phyloP scores from a whole-genome alignment of 1,140 invertebrate species.

The Olivierus martensii region DNA sequence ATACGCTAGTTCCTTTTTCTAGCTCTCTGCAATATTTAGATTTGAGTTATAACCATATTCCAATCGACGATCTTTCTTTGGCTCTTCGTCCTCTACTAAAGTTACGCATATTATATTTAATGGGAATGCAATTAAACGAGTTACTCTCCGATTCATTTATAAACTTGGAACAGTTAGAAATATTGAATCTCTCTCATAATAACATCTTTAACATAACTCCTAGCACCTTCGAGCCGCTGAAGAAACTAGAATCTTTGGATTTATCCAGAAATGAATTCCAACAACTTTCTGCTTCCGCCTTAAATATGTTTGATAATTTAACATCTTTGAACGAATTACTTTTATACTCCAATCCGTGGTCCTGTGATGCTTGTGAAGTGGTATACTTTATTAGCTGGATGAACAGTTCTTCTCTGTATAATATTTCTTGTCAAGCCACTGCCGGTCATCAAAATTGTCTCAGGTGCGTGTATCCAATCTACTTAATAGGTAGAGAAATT shows the following conservation, averaged over 20 bases:
- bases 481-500: not conserved
- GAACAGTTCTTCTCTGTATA: not conserved
- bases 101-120: not conserved
- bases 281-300: not conserved
- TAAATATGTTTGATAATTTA: not conserved
- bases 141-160: not conserved
- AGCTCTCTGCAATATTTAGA: not conserved
- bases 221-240: not conserved
- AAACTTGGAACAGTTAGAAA: not conserved
- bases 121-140: not conserved
- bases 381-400: not conserved
- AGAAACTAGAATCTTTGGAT: not conserved
- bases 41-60: not conserved
- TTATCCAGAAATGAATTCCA: not conserved
- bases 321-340: not conserved
- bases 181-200: conserved; percentile 1
- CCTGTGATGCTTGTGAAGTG: not conserved
- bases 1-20: not conserved
- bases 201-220: not conserved
- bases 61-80: not conserved
- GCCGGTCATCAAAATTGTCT: not conserved
- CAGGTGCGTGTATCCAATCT: not conserved
- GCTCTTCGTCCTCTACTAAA: not conserved
- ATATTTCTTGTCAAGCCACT: not conserved
- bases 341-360: not conserved